A percentile compares a stretch with the other conserved stretches of the same genome.
Evolutionary conservation across 2,888 invertebrate species (phyloP).

Genomic region (Campoletis raptor): DNA sequence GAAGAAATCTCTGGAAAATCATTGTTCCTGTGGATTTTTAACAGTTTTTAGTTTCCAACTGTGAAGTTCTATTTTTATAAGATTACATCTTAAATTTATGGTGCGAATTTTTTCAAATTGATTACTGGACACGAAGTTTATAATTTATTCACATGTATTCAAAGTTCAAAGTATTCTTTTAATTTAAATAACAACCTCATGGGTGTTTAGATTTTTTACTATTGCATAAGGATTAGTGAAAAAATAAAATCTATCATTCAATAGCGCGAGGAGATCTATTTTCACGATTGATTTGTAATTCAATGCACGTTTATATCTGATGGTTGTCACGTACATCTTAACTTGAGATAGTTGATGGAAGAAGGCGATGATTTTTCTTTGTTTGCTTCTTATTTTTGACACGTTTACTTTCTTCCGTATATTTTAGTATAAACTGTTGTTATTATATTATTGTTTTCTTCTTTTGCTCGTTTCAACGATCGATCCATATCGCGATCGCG

Average conservation of each 20-base stretch:
- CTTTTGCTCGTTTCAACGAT: conserved; percentile 46
- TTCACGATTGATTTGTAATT: conserved; percentile 18
- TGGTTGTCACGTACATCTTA: conserved; percentile 48
- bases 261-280: conserved; percentile 10
- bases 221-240: background rate
- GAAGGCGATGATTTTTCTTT: conserved; percentile 34
- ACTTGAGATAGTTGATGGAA: conserved; percentile 20
- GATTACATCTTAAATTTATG: background rate
- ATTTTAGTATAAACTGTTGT: conserved; percentile 22
- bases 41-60: background rate
- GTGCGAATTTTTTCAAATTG: background rate
- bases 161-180: background rate
- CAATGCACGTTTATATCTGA: background rate
- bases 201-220: background rate
- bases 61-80: background rate
- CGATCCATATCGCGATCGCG: conserved; percentile 62
- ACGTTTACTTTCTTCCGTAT: conserved; percentile 26
- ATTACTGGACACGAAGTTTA: background rate
- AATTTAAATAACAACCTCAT: background rate
- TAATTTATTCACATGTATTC: background rate
- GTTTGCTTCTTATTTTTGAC: conserved; percentile 19
- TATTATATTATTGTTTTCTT: conserved; percentile 28
- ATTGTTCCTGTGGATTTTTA: background rate
- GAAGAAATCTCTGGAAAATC: conserved; percentile 2
- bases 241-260: conserved; percentile 15